A percentile compares a stretch with the other conserved stretches of the same genome.
Evolutionary conservation across 2,797 vertebrate genomes (phyloP).

Genomic region (Pseudotriccus pelzelni): DNA sequence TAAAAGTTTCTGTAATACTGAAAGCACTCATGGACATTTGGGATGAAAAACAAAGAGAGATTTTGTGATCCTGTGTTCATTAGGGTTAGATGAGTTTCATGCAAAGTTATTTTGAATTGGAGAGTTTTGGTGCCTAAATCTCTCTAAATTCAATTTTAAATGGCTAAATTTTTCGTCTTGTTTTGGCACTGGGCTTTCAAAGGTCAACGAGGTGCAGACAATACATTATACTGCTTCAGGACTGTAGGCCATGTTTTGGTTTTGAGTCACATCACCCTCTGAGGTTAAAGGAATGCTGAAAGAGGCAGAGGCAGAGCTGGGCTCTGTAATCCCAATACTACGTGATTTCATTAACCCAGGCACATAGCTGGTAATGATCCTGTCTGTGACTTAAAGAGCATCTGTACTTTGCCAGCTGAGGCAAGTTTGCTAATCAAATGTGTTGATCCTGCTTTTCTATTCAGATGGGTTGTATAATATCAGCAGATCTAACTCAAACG

Average conservation of each 20-base stretch:
- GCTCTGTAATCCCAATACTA: background rate
- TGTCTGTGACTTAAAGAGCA: background rate
- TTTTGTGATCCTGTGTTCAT: background rate
- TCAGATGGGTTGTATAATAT: background rate
- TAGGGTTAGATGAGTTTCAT: background rate
- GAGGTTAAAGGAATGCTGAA: background rate
- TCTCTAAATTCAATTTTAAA: background rate
- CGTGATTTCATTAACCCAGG: background rate
- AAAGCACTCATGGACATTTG: background rate
- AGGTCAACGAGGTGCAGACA: background rate
- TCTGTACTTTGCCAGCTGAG: conserved; percentile 10
- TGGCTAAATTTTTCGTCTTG: background rate
- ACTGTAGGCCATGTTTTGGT: background rate
- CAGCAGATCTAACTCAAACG: background rate
- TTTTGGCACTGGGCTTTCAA: background rate
- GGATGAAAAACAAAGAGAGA: background rate
- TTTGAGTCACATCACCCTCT: background rate
- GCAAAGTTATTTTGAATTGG: background rate
- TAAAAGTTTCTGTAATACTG: background rate
- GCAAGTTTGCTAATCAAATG: background rate
- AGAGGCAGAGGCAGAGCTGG: background rate
- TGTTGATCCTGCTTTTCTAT: background rate
- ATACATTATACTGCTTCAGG: background rate
- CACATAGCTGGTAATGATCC: background rate
- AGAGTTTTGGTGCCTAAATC: background rate